A percentile compares a stretch with the other conserved stretches of the same genome.
Evolutionary conservation across 2,113 vertebrate species (phyloP).

Genomic region (Leiothrix lutea): DNA sequence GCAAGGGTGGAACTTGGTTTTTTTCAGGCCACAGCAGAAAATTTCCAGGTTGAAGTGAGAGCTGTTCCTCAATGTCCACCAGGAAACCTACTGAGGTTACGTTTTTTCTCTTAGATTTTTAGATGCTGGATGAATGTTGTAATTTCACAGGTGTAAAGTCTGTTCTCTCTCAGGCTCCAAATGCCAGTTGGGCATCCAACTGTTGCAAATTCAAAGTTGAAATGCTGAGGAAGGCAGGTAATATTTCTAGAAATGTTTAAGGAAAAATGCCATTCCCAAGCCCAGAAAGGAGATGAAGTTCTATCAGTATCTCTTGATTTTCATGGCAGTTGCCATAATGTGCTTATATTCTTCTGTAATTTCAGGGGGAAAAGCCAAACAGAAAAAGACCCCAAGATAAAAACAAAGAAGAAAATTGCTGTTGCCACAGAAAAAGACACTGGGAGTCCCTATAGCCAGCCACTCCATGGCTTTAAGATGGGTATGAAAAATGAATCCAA

Average conservation of each 20-base stretch:
- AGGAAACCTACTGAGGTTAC: background rate
- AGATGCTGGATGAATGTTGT: background rate
- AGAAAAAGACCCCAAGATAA: background rate
- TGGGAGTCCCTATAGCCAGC: background rate
- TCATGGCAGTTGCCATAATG: slow-evolving; percentile 8
- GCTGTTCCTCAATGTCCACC: background rate
- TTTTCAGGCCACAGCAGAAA: slow-evolving; percentile 19
- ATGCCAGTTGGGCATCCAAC: slow-evolving; percentile 25
- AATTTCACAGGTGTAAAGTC: slow-evolving; percentile 51
- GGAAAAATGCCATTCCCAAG: slow-evolving; percentile 40
- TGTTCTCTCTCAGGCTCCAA: background rate
- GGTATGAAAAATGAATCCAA: slow-evolving; percentile 32
- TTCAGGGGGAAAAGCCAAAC: background rate
- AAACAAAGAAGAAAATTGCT: background rate
- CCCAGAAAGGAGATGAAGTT: slow-evolving; percentile 44
- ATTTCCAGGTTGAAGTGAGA: background rate
- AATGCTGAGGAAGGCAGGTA: slow-evolving; percentile 67
- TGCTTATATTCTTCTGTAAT: slow-evolving; percentile 46
- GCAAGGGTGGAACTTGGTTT: background rate
- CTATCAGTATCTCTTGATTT: slow-evolving; percentile 39
- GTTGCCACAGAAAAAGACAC: slow-evolving; percentile 35
- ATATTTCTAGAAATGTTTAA: slow-evolving; percentile 65
- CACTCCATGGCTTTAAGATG: background rate
- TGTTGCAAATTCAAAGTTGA: slow-evolving; percentile 64
- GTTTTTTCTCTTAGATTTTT: slow-evolving; percentile 14